phyloP scores from a whole-genome alignment of 1,140 invertebrate species.

The Andricus grossulariae region DNA sequence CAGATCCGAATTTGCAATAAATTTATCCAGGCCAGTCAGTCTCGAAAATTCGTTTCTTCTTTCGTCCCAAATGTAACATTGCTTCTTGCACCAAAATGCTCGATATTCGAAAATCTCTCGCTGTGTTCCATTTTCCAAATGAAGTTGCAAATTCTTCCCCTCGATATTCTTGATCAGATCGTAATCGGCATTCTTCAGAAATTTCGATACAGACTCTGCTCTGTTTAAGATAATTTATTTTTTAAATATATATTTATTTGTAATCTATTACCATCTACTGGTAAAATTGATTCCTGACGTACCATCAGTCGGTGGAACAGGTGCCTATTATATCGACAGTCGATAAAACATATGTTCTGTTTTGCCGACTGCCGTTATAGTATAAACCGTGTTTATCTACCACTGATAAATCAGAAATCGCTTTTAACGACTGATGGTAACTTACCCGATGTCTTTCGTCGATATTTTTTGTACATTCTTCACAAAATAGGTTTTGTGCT shows the following conservation, averaged over 20 bases:
- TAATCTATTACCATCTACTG: no score
- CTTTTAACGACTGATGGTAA: neutral
- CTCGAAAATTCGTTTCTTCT: conserved; percentile 79
- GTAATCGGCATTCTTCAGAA: conserved; percentile 40
- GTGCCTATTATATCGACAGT: no score
- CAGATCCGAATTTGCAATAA: conserved; percentile 78
- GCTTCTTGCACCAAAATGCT: conserved; percentile 82
- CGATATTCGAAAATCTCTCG: conserved; percentile 66
- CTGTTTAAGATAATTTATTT: conserved; percentile 35
- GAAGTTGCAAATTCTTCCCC: conserved; percentile 63
- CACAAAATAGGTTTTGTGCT: conserved; percentile 82
- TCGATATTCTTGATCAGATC: conserved; percentile 57
- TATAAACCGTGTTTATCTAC: no score
- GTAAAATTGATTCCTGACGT: no score
- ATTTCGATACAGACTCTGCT: conserved; percentile 32
- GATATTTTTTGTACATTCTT: conserved; percentile 78
- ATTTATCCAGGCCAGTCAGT: conserved; percentile 81
- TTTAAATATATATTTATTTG: neutral
- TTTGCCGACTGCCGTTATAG: no score
- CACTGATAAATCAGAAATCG: no score
- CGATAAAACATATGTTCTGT: no score
- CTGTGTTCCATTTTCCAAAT: conserved; percentile 72
- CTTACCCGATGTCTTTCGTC: conserved; percentile 73
- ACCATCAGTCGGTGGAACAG: no score
- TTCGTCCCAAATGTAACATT: conserved; percentile 82